These are phyloP conservation scores for Cyclura pinguis DNA, from an alignment of 2,797 vertebrate species.

Conservation along the genomic window DNA sequence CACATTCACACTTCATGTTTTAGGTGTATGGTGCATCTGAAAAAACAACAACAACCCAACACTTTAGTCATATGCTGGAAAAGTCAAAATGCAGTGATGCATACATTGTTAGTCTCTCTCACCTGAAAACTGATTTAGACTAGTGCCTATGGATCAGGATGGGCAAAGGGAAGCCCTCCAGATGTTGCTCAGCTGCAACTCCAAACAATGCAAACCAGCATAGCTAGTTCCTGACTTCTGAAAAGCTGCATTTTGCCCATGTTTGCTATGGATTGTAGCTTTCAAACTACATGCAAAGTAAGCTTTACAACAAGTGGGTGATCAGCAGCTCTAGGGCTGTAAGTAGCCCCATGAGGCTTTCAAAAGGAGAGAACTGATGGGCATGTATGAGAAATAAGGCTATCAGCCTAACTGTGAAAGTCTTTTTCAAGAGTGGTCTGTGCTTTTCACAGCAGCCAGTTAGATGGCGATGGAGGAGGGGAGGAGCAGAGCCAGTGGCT, in stretches of 20 bases:
- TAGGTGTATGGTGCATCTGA: neutral
- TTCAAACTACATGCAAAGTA: no score
- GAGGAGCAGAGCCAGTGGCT: neutral
- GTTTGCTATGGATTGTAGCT: no score
- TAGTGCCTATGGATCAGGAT: neutral
- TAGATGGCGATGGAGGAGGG: neutral
- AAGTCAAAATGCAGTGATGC: neutral
- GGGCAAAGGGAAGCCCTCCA: no score
- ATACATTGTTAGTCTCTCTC: neutral
- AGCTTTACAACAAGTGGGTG: neutral
- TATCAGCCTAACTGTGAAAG: neutral
- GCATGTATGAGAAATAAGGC: no score
- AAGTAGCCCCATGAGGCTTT: neutral
- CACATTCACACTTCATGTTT: neutral
- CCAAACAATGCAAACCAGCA: no score
- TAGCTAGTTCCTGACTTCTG: no score
- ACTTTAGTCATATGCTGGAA: neutral
- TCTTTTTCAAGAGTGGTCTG: neutral
- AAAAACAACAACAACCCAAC: neutral
- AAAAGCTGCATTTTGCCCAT: no score
- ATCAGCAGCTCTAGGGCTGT: neutral
- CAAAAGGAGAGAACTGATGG: no score
- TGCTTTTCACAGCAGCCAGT: neutral
- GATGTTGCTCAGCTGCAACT: no score
- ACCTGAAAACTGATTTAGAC: neutral